phyloP scores from a whole-genome alignment of 2,113 vertebrate species.

The Cheirogaleus medius region DNA sequence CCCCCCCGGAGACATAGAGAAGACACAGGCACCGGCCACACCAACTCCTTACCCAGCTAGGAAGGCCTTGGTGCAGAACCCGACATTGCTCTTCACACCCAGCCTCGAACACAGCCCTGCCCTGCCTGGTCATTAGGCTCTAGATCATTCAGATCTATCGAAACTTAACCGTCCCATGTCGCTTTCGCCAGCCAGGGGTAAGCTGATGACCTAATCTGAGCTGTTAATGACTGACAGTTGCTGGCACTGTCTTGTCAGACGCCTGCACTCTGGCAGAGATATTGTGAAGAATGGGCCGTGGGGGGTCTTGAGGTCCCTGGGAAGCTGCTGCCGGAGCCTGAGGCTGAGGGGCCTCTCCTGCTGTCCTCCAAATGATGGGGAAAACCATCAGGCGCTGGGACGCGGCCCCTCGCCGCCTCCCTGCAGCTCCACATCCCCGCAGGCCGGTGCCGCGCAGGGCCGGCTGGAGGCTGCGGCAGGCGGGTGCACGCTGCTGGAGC shows the following conservation, averaged over 20 bases:
- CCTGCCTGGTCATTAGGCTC: background rate
- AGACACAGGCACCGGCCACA: background rate
- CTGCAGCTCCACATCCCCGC: no score
- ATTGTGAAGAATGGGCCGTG: background rate
- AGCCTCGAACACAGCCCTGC: background rate
- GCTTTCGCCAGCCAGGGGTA: background rate
- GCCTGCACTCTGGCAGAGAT: background rate
- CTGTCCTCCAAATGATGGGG: no score
- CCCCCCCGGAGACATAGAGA: background rate
- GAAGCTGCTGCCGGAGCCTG: background rate
- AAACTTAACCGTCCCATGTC: background rate
- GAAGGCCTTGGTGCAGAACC: background rate
- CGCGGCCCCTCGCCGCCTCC: no score
- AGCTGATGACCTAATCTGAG: background rate
- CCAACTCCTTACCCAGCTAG: background rate
- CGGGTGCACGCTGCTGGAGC: no score
- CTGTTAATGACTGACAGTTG: background rate
- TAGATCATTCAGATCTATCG: background rate
- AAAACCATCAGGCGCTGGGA: no score
- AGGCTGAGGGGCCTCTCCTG: background rate
- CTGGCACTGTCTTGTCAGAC: background rate
- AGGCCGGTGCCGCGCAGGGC: no score
- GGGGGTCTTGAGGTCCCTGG: rapidly evolving
- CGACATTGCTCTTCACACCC: background rate
- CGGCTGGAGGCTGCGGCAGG: no score